Percentiles rank a stretch among this genome's conserved stretches.
Evolutionary conservation across 2,888 invertebrate genomes (phyloP).

Genomic region (Caenorhabditis auriculariae): DNA sequence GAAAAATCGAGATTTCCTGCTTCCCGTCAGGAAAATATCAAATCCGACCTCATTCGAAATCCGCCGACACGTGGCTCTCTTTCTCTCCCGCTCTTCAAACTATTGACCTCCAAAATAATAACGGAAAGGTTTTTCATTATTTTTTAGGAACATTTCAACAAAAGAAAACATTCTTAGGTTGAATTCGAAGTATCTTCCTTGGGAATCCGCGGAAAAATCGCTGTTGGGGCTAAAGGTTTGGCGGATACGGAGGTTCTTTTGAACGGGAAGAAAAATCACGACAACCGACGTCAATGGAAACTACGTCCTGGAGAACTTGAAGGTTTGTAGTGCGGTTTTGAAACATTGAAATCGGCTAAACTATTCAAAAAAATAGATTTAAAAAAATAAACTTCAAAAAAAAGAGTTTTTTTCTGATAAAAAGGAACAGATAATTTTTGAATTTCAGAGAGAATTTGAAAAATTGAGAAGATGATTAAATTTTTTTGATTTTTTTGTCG

Average conservation of each 20-base stretch:
- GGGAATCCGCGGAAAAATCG: slow-evolving; percentile 23
- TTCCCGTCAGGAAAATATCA: slow-evolving; percentile 81
- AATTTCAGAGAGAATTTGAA: no score
- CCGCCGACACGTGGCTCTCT: slow-evolving; percentile 13
- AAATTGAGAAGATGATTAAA: no score
- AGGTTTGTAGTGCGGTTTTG: neutral
- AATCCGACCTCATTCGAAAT: slow-evolving; percentile 64
- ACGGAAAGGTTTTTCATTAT: slow-evolving; percentile 5
- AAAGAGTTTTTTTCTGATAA: no score
- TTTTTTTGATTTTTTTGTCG: no score
- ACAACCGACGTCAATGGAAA: slow-evolving; percentile 27
- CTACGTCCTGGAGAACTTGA: slow-evolving; percentile 13
- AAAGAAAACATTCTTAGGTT: slow-evolving; percentile 13
- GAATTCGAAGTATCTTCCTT: slow-evolving; percentile 38
- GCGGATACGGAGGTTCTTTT: slow-evolving; percentile 28
- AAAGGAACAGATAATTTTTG: no score
- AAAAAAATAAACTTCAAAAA: no score
- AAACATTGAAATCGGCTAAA: no score
- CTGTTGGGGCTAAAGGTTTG: slow-evolving; percentile 10
- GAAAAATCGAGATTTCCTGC: slow-evolving; percentile 78
- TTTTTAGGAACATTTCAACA: no score
- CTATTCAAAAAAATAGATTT: no score
- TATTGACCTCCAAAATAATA: slow-evolving; percentile 1
- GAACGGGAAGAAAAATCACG: slow-evolving; percentile 30
- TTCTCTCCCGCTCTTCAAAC: slow-evolving; percentile 28